A percentile compares a stretch with the other conserved stretches of the same genome.
These are phyloP conservation scores for Temnopleurus reevesii DNA, from an alignment of 53 echinoderm and acorn worm species.

Conservation along the genomic window DNA sequence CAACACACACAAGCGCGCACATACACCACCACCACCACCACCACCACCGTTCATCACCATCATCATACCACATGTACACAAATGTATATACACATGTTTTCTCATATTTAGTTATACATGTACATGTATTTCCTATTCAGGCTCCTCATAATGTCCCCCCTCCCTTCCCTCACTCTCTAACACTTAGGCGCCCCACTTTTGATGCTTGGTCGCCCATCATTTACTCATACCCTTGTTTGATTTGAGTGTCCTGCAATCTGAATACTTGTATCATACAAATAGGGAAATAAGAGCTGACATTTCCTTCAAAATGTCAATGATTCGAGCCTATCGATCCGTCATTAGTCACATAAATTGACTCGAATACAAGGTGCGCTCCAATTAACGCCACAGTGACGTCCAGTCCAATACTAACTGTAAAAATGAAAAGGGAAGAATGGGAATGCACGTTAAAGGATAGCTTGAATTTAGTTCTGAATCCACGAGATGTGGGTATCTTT, in stretches of 20 bases:
- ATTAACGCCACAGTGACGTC: not conserved
- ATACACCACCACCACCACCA: too few relatives aligned
- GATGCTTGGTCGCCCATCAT: not conserved
- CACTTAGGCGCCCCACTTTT: not conserved
- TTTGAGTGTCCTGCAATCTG: constrained; percentile 5
- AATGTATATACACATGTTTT: too few relatives aligned
- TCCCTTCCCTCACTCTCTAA: not conserved
- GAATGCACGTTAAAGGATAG: too few relatives aligned
- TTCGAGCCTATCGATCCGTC: constrained; percentile 18
- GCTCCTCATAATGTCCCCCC: not conserved
- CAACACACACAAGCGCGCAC: too few relatives aligned
- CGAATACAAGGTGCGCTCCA: constrained; percentile 9
- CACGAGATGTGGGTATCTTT: too few relatives aligned
- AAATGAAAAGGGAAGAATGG: not conserved
- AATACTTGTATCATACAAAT: constrained; percentile 12
- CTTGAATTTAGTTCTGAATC: too few relatives aligned
- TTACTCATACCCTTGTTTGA: not conserved
- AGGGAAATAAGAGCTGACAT: constrained; percentile 14
- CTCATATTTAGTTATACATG: too few relatives aligned
- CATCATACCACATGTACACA: too few relatives aligned
- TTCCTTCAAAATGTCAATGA: constrained; percentile 33
- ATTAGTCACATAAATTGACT: constrained; percentile 20
- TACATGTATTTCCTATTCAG: too few relatives aligned
- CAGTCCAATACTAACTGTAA: not conserved
- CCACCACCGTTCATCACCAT: too few relatives aligned